These are phyloP conservation scores for Erebia palarica DNA, from an alignment of 2,888 invertebrate species.

Conservation along the genomic window DNA sequence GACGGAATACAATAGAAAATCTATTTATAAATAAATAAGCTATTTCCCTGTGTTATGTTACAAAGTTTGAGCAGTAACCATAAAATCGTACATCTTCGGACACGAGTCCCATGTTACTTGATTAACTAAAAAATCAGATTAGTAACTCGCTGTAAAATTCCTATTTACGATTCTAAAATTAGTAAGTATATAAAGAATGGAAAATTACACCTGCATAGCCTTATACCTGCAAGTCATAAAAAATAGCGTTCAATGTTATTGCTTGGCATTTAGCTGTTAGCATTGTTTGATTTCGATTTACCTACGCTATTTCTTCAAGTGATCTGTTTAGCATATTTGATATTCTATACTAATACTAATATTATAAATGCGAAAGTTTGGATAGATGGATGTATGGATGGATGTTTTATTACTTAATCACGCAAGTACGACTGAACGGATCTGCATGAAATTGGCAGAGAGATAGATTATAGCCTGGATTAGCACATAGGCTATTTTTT, in stretches of 20 bases:
- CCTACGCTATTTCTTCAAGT: neutral
- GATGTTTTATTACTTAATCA: too few relatives aligned
- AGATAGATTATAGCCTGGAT: too few relatives aligned
- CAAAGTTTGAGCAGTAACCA: neutral
- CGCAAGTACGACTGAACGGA: too few relatives aligned
- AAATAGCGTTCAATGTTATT: neutral
- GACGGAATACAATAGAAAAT: neutral
- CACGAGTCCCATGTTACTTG: neutral
- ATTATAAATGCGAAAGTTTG: too few relatives aligned
- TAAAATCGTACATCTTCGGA: neutral
- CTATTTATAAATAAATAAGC: neutral
- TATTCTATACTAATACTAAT: neutral
- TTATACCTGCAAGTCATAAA: neutral
- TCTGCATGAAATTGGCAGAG: too few relatives aligned
- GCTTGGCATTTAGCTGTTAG: conserved; percentile 1
- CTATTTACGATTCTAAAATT: neutral
- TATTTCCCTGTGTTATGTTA: neutral
- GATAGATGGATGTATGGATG: too few relatives aligned
- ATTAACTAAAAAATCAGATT: neutral
- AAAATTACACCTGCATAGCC: neutral
- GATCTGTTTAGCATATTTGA: neutral
- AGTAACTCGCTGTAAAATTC: neutral
- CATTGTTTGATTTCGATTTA: neutral
- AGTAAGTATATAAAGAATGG: neutral
- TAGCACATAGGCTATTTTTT: too few relatives aligned